Evolutionary conservation across 2,888 invertebrate genomes (phyloP).

Genomic region (Chalcosyrphus nemorum): DNA sequence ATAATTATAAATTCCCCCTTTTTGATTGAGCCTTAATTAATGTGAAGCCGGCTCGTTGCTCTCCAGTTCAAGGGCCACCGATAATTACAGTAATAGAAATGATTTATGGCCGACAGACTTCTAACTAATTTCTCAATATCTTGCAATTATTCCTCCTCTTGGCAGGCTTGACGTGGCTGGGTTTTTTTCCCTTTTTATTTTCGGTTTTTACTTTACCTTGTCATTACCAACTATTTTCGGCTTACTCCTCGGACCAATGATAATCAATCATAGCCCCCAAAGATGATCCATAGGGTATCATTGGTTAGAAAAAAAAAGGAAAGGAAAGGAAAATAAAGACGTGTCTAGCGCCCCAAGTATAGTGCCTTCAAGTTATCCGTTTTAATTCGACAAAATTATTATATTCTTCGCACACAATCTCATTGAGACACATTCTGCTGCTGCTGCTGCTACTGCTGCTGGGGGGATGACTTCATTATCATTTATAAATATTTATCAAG

Average conservation of each 20-base stretch:
- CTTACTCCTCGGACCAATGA: constrained; percentile 30
- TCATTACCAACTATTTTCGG: constrained; percentile 64
- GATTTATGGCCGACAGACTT: constrained; percentile 62
- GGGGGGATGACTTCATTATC: constrained; percentile 71
- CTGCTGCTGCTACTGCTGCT: neutral
- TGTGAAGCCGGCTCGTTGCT: constrained; percentile 32
- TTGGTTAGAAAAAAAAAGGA: neutral
- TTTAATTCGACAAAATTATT: constrained; percentile 70
- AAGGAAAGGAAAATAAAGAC: constrained; percentile 22
- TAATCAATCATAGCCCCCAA: constrained; percentile 69
- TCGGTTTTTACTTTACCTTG: constrained; percentile 44
- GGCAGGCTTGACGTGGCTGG: constrained; percentile 25
- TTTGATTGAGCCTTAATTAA: constrained; percentile 66
- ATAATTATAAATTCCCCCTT: constrained; percentile 57
- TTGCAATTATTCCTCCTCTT: constrained; percentile 59
- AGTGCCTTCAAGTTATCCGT: constrained; percentile 46
- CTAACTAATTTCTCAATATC: constrained; percentile 62
- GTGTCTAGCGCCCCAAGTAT: constrained; percentile 36
- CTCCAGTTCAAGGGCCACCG: constrained; percentile 40
- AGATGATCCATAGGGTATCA: constrained; percentile 45
- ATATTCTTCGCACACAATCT: constrained; percentile 67
- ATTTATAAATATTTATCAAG: constrained; percentile 73
- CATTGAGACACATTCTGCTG: constrained; percentile 57
- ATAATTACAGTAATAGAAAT: constrained; percentile 71
- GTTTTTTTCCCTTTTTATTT: constrained; percentile 4